Evolutionary conservation across 1,140 invertebrate genomes (phyloP).

Genomic region (Pantala flavescens): DNA sequence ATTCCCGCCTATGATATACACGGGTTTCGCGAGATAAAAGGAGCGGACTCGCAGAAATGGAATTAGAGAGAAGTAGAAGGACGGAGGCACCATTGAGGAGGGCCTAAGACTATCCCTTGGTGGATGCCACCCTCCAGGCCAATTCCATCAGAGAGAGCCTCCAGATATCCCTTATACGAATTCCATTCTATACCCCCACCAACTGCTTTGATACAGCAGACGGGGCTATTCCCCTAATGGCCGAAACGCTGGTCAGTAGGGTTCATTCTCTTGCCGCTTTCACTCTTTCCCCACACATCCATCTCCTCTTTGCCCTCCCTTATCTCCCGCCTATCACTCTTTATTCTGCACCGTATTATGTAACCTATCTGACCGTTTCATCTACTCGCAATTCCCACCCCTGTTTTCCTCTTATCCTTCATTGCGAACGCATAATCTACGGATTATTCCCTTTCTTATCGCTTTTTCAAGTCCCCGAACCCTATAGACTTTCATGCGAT

Average conservation of each 20-base stretch:
- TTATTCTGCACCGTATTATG: background rate
- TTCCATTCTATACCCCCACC: background rate
- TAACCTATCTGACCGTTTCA: too few species aligned
- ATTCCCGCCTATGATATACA: too few species aligned
- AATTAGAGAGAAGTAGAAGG: background rate
- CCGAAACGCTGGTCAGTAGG: background rate
- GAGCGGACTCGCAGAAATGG: too few species aligned
- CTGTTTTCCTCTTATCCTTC: too few species aligned
- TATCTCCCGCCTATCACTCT: background rate
- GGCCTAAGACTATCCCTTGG: background rate
- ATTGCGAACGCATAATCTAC: too few species aligned
- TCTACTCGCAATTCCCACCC: too few species aligned
- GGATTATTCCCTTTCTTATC: too few species aligned
- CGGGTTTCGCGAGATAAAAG: too few species aligned
- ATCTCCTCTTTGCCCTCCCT: background rate
- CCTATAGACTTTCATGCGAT: too few species aligned
- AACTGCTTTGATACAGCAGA: background rate
- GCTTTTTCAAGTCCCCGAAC: too few species aligned
- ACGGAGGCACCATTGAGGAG: background rate
- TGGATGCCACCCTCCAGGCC: background rate
- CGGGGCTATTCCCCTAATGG: conserved; percentile 4
- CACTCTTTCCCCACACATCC: background rate
- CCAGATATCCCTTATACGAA: background rate
- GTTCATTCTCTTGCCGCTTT: background rate
- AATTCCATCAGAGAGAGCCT: background rate